phyloP scores from a whole-genome alignment of 2,797 vertebrate species.

The Squalus acanthias region DNA sequence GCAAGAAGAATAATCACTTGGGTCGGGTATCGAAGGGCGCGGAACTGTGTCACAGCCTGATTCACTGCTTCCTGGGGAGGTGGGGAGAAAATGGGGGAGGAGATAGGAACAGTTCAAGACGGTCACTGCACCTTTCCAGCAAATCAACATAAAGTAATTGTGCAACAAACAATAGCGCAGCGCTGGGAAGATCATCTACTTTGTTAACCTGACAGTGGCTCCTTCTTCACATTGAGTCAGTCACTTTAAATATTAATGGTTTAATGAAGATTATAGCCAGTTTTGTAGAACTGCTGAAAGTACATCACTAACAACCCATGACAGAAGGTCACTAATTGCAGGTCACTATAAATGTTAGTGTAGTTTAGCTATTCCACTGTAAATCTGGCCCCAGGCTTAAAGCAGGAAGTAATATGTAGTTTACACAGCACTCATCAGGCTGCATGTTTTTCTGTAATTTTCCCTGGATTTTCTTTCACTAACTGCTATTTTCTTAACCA shows the following conservation, averaged over 20 bases:
- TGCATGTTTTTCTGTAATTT: background rate
- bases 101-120: background rate
- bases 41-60: background rate
- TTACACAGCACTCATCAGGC: background rate
- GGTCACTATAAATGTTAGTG: background rate
- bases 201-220: background rate
- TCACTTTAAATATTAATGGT: background rate
- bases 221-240: background rate
- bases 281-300: background rate
- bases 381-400: background rate
- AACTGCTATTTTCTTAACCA: background rate
- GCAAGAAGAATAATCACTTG: background rate
- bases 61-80: background rate
- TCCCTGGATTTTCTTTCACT: background rate
- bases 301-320: background rate
- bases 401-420: background rate
- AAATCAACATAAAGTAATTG: background rate
- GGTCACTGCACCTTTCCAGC: background rate
- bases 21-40: background rate
- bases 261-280: background rate
- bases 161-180: background rate
- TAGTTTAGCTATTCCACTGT: background rate
- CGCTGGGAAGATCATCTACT: background rate
- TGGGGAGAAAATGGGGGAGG: background rate
- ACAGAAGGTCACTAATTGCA: background rate